Evolutionary conservation across 2,888 invertebrate genomes (phyloP).

Genomic region (Uropetala carovei): DNA sequence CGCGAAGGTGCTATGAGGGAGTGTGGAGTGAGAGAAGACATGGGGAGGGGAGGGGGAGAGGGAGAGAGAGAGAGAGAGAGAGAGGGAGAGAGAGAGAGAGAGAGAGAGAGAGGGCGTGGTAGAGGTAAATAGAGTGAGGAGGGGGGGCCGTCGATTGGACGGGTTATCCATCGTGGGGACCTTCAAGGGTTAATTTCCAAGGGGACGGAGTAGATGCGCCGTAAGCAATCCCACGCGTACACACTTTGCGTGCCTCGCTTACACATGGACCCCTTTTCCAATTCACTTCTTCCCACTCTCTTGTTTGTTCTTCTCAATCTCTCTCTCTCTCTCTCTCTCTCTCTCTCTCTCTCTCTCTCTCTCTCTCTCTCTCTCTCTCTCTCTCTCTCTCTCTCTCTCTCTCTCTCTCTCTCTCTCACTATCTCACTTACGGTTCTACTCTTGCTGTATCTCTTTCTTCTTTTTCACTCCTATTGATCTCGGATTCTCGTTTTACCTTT

Average conservation of each 20-base stretch:
- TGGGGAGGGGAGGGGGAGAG: background rate
- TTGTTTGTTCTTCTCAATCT: too few species aligned
- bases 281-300: background rate
- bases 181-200: constrained; percentile 54
- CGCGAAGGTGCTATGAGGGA: background rate
- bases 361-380: too few species aligned
- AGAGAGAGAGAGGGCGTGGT: too few species aligned
- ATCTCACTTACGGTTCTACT: background rate
- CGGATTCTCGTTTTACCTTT: background rate
- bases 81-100: background rate
- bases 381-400: background rate
- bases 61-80: background rate
- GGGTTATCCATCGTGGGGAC: constrained; percentile 53
- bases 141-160: background rate
- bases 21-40: background rate
- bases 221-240: constrained; percentile 41
- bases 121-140: background rate
- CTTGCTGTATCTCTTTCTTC: too few species aligned
- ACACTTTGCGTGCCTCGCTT: constrained; percentile 14
- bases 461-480: too few species aligned
- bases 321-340: background rate
- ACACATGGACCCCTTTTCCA: constrained; percentile 36
- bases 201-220: constrained; percentile 45
- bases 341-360: background rate
- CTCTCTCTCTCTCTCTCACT: background rate